Percentiles rank a stretch among this genome's conserved stretches.
Evolutionary conservation across 2,113 vertebrate genomes (phyloP).

Genomic region (Leptobrachium ailaonicum): DNA sequence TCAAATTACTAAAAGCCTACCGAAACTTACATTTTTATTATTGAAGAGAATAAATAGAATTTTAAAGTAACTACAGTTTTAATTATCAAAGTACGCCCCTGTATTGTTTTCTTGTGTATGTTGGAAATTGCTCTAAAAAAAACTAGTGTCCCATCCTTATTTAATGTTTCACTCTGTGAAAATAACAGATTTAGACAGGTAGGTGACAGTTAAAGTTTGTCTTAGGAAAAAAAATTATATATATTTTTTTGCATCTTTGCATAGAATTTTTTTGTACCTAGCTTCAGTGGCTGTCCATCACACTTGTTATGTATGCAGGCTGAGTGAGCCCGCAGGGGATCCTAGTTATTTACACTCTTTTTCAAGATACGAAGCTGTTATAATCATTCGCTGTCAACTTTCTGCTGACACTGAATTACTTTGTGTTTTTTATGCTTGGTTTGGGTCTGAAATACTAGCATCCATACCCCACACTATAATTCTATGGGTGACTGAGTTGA

Average conservation of each 20-base stretch:
- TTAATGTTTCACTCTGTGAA: slow-evolving; percentile 59
- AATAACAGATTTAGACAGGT: slow-evolving; percentile 75
- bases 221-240: slow-evolving; percentile 61
- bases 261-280: slow-evolving; percentile 61
- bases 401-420: slow-evolving; percentile 84
- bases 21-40: no score
- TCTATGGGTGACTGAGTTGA: slow-evolving; percentile 73
- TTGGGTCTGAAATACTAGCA: slow-evolving; percentile 75
- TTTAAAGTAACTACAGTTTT: no score
- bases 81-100: slow-evolving; percentile 75
- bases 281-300: slow-evolving; percentile 79
- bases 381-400: slow-evolving; percentile 88
- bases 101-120: slow-evolving; percentile 71
- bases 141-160: slow-evolving; percentile 34
- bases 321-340: slow-evolving; percentile 79
- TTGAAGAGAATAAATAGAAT: no score
- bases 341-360: slow-evolving; percentile 87
- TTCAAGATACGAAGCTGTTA: slow-evolving; percentile 83
- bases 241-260: slow-evolving; percentile 69
- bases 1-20: no score
- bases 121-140: no score
- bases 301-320: slow-evolving; percentile 78
- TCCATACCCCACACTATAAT: slow-evolving; percentile 70
- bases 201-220: slow-evolving; percentile 76
- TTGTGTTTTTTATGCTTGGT: slow-evolving; percentile 77